phyloP scores from a whole-genome alignment of 2,113 vertebrate species.

The Pelobates fuscus region DNA sequence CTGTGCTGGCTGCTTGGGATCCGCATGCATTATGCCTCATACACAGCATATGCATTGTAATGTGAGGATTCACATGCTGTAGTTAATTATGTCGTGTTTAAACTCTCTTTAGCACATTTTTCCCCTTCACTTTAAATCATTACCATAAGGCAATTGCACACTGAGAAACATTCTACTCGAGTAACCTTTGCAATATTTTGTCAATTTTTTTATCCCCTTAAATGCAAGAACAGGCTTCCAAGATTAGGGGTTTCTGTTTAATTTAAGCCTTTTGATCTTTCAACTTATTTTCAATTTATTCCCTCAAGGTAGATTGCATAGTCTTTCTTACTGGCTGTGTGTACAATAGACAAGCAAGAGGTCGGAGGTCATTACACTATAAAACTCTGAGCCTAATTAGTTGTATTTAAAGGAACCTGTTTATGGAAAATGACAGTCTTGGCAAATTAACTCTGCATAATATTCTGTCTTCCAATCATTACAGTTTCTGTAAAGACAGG shows the following conservation, averaged over 20 bases:
- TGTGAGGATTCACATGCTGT: background rate
- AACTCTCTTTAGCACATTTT: background rate
- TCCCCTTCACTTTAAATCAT: slow-evolving; percentile 32
- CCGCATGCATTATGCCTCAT: background rate
- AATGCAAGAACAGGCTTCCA: slow-evolving; percentile 25
- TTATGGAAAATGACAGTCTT: slow-evolving; percentile 67
- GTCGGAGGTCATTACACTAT: slow-evolving; percentile 67
- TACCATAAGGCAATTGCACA: slow-evolving; percentile 34
- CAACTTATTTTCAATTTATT: slow-evolving; percentile 47
- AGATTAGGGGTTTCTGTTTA: slow-evolving; percentile 34
- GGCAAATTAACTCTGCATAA: slow-evolving; percentile 60
- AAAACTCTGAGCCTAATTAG: slow-evolving; percentile 67
- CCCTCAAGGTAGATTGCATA: slow-evolving; percentile 47
- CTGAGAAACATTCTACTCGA: slow-evolving; percentile 16
- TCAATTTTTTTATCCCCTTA: slow-evolving; percentile 11
- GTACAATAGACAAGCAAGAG: slow-evolving; percentile 63
- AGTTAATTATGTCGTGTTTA: slow-evolving; percentile 19
- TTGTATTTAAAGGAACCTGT: slow-evolving; percentile 66
- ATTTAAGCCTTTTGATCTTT: slow-evolving; percentile 53
- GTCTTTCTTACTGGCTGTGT: slow-evolving; percentile 53
- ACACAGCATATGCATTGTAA: background rate
- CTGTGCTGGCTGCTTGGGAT: background rate
- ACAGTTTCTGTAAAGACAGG: too few relatives aligned
- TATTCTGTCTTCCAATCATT: slow-evolving; percentile 31
- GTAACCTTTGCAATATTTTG: slow-evolving; percentile 43